Base-by-base conservation (phyloP, 1,140 invertebrate genomes). In the Hormaphis cornu region DNA sequence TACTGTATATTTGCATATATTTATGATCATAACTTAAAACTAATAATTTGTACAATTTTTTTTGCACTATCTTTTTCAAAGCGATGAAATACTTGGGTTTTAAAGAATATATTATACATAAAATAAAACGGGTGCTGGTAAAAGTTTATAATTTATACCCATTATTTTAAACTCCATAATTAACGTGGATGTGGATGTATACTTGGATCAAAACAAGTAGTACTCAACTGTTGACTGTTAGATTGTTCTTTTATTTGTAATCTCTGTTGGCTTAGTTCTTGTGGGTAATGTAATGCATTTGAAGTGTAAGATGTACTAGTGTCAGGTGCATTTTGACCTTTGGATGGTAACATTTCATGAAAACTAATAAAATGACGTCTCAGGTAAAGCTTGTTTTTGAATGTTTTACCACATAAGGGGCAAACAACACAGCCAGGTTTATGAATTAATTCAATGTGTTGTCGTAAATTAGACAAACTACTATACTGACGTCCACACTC, bases 361-460 rank as follows among this genome's bases (percentile, higher is more conserved):
- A 82, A 82, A 76, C 81, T 82, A 73, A 83, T 80, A 72, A 84
- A 79, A 79, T 88, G 87, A 69, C 87, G 82, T 75, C 86, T 83
- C 74, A 88, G 82, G 79, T 89, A 89, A 74, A 89, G 83, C 81
- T 86, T 85, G 76, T 86, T 88, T 82, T 88, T 88, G 82, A 88
- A 89, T 76, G 83, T 82, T 82, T 87, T 87, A 76, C 83, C 83
- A 81, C 87, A 89, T 73, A 86, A 81, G 76, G 82, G 82, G 81
- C 87, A 88, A 77, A 82, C 83, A 74, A 87, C 86, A 79, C 84
- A 85, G 79, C 86, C 85, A 75, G 87, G 86, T 81, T 86, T 86
- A 81, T 89, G 87, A 80, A 89, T 88, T 73, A 88, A 84, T 76
- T 86, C 85, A 82, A 88, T 87, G 80, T 89, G 87, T 80, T 89